These are phyloP conservation scores for Neosilurus hyrtlii DNA, from an alignment of 2,797 vertebrate genomes.

Conservation along the genomic window DNA sequence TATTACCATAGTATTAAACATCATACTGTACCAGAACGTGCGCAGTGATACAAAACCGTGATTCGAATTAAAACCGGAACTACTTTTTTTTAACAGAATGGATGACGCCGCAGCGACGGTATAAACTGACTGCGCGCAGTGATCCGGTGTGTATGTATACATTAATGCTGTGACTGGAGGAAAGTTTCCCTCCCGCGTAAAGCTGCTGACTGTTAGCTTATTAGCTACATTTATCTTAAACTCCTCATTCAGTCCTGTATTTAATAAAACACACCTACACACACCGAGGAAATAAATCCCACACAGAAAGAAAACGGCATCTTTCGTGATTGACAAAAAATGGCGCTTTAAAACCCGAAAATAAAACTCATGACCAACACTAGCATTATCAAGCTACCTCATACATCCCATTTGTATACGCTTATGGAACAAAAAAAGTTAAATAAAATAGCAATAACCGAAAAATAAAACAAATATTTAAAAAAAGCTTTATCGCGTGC, in stretches of 20 bases:
- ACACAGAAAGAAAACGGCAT: not conserved
- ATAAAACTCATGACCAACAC: no score
- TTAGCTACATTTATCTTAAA: not conserved
- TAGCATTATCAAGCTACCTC: not conserved
- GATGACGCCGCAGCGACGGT: not conserved
- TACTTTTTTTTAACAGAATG: not conserved
- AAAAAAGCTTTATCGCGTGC: not conserved
- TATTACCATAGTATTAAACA: not conserved
- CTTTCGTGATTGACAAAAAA: not conserved
- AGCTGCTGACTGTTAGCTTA: constrained; percentile 3
- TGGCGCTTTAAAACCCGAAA: not conserved
- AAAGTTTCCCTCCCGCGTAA: constrained; percentile 33
- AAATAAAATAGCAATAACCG: not conserved
- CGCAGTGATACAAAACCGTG: not conserved
- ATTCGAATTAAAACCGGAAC: not conserved
- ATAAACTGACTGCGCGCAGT: not conserved
- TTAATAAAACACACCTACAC: no score
- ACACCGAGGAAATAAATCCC: not conserved
- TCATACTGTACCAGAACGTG: not conserved
- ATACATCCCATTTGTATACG: not conserved
- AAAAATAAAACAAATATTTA: not conserved
- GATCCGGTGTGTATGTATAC: not conserved
- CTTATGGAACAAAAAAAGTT: not conserved
- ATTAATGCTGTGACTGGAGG: not conserved
- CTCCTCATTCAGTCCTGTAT: not conserved